Conservation (phyloP, 2,797 vertebrate genomes). For the Mastacembelus armatus region DNA sequence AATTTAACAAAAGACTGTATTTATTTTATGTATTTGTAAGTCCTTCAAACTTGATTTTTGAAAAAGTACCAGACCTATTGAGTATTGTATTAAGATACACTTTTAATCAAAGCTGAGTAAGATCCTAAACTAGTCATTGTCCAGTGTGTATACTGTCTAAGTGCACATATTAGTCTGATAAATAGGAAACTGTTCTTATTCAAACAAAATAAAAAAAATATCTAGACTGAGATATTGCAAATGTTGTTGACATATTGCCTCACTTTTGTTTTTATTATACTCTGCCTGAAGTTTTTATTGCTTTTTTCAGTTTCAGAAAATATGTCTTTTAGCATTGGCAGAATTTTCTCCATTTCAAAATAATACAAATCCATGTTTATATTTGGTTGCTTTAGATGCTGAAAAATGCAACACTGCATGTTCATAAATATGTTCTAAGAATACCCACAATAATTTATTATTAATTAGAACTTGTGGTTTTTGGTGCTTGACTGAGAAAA, state of each 20-base stretch:
- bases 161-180: too few species aligned
- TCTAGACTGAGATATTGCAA: neutral
- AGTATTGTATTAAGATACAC: neutral
- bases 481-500: constrained; percentile 4
- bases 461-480: constrained; percentile 2
- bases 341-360: neutral
- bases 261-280: neutral
- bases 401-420: neutral
- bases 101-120: neutral
- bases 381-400: neutral
- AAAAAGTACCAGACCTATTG: neutral
- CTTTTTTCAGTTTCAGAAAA: neutral
- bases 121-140: neutral
- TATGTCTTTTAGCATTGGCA: neutral
- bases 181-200: neutral
- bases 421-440: neutral
- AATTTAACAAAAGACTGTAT: neutral
- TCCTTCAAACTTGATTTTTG: neutral
- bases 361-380: neutral
- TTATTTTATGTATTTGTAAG: neutral
- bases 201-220: constrained; percentile 2
- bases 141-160: too few species aligned
- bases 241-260: neutral
- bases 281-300: neutral
- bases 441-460: too few species aligned